Evolutionary conservation across 2,797 vertebrate genomes (phyloP).

Genomic region (Premnoplex brunnescens): DNA sequence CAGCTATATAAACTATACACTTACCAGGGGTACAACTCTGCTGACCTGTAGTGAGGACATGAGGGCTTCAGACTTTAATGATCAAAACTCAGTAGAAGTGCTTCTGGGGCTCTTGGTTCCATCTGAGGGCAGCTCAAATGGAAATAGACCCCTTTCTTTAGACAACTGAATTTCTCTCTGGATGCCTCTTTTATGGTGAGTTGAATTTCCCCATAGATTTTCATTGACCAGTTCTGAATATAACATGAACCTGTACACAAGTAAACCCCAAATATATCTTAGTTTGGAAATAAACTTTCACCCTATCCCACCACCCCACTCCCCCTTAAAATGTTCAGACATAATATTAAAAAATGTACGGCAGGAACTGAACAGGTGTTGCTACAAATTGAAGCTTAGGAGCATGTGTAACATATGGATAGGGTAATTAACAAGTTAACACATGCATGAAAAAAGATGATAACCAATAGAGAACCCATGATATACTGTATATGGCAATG

Average conservation of each 20-base stretch:
- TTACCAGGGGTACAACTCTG: fast-evolving
- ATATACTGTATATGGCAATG: background rate
- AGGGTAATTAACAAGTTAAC: conserved; percentile 8
- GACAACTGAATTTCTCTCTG: background rate
- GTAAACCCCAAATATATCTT: background rate
- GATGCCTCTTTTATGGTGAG: background rate
- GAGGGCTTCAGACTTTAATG: background rate
- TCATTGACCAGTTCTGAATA: background rate
- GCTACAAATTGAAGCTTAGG: background rate
- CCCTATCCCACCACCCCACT: background rate
- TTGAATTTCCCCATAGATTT: background rate
- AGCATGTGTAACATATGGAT: background rate
- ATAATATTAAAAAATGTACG: background rate
- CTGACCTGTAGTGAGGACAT: background rate
- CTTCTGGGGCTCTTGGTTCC: background rate
- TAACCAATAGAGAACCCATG: background rate
- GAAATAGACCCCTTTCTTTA: background rate
- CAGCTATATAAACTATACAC: background rate
- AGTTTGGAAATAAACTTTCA: background rate
- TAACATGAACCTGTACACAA: background rate
- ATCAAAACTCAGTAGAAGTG: background rate
- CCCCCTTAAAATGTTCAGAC: background rate
- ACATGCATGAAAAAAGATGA: background rate
- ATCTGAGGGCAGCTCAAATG: background rate
- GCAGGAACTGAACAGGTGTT: background rate